phyloP scores from a whole-genome alignment of 2,797 vertebrate species.

The Galagoides demidoff region DNA sequence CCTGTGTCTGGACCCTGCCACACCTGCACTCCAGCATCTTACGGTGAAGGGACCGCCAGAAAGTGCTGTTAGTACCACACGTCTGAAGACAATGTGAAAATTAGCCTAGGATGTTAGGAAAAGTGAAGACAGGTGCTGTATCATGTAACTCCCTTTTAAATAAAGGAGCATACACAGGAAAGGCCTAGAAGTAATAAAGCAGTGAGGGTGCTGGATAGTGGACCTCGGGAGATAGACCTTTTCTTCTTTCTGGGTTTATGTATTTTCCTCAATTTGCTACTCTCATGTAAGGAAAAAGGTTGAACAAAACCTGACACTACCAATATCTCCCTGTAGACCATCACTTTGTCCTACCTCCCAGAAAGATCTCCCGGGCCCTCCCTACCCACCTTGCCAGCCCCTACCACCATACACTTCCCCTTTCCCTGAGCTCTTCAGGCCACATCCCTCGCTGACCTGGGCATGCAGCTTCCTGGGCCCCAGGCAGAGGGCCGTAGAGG shows the following conservation, averaged over 20 bases:
- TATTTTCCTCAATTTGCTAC: not conserved
- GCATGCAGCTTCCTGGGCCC: not conserved
- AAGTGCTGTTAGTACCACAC: not conserved
- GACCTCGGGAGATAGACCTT: fast-evolving
- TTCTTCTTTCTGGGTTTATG: not conserved
- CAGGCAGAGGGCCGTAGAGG: not conserved
- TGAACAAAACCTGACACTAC: not conserved
- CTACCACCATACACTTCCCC: not conserved
- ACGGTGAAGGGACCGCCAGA: not conserved
- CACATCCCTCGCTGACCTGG: not conserved
- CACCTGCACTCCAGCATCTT: not conserved
- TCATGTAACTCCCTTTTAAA: not conserved
- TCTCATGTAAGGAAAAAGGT: not conserved
- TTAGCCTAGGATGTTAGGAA: not conserved
- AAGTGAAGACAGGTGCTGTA: not conserved
- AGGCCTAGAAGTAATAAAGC: not conserved
- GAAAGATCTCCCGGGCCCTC: fast-evolving
- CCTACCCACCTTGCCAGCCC: not conserved
- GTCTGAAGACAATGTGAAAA: not conserved
- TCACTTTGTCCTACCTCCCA: fast-evolving
- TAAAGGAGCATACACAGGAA: fast-evolving
- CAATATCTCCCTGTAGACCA: fast-evolving
- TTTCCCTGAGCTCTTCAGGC: not conserved
- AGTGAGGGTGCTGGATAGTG: fast-evolving
- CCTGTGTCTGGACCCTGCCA: not conserved